Evolutionary conservation across 1,140 invertebrate genomes (phyloP), one percentile per base, ranked within the genome.

Genomic region (Drosophila persimilis): DNA sequence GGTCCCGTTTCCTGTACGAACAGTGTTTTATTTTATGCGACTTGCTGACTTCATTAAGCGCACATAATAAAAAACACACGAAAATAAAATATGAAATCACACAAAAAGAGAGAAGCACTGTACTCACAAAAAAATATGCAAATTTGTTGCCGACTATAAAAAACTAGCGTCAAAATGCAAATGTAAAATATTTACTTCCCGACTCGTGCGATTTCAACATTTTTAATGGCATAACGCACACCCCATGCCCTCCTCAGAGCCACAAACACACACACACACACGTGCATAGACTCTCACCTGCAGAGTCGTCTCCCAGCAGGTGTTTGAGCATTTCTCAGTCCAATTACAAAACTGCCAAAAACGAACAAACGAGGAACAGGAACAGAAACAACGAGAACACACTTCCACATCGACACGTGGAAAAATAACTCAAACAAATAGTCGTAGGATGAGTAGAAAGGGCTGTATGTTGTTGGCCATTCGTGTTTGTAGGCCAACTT

Each of bases 141-240:
- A 86, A 86, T 88, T 78, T 72, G 62, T 65, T 71, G 46, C 46
- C 41, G 41, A 46, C 66, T 62, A 80, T 72, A 77, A 88, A 84
- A 86, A 88, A 88, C 77, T 81, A 86, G 80, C 84, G 80, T 80
- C 81, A 73, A 85, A 83, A 86, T 86, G 81, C 74, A 86, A 88
- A 86, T 88, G 85, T 86, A 88, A 86, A 85, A 85, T 86, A 86
- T 86, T 77, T 78, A 86, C 81, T 83, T 88, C 65, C 74, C 73
- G 56, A 77, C 61, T 78, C 73, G 83, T 88, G 81, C 72, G 78
- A 88, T 83, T 78, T 88, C 69, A 80, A 66, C 81, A 81, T 86
- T 81, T 86, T 86, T 88, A 84, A 86, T 86, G 80, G 45, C 71
- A 69, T 66, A 74, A 74, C 72, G 62, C 72, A 62, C 71, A 50